phyloP scores from a whole-genome alignment of 2,888 invertebrate genomes.

The Pollenia labialis region DNA sequence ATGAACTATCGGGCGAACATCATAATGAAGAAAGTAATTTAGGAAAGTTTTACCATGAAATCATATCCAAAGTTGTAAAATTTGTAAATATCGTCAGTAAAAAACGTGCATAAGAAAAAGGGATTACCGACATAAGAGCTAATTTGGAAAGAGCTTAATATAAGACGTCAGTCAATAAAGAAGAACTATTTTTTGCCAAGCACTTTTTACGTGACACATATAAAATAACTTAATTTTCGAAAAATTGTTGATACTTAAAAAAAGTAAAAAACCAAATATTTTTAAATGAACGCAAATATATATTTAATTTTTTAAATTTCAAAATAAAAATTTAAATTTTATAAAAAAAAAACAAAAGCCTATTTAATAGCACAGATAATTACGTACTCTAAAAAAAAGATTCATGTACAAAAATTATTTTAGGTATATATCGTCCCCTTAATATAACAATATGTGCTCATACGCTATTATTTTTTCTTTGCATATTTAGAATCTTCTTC shows the following conservation, averaged over 20 bases:
- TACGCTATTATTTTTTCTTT: too few species aligned
- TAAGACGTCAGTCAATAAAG: background rate
- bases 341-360: background rate
- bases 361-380: background rate
- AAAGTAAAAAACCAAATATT: background rate
- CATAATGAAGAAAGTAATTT: background rate
- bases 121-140: background rate
- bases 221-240: slow-evolving; percentile 34
- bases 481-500: too few species aligned
- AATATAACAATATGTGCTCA: too few species aligned
- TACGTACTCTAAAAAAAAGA: slow-evolving; percentile 1
- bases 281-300: background rate
- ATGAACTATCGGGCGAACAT: background rate
- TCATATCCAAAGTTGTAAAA: background rate
- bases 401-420: background rate
- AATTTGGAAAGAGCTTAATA: background rate
- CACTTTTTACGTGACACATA: background rate
- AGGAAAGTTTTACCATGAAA: background rate
- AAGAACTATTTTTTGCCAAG: too few species aligned
- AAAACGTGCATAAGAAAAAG: background rate
- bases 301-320: slow-evolving; percentile 9
- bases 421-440: background rate
- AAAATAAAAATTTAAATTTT: background rate
- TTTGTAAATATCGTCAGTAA: background rate
- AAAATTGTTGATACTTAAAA: background rate